Percentiles rank a stretch among this genome's conserved stretches.
Conservation (phyloP, 1,140 invertebrate species). For the Diabrotica virgifera region DNA sequence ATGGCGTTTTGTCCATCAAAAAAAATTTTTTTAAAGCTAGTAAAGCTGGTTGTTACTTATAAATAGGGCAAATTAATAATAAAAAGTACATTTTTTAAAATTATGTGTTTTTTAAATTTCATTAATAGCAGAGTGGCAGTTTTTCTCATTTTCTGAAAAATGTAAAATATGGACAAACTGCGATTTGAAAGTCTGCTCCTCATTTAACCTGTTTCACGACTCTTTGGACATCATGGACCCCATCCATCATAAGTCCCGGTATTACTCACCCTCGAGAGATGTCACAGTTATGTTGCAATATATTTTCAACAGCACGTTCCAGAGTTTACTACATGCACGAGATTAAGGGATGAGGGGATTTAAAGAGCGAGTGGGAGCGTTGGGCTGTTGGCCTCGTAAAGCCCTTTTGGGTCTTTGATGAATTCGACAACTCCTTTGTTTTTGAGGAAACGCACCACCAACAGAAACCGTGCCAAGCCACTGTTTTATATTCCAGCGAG, state of each 20-base stretch:
- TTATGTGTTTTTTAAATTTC: too few relatives aligned
- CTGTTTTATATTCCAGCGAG: neutral
- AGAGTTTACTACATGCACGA: neutral
- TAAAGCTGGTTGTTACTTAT: too few relatives aligned
- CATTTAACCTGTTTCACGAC: too few relatives aligned
- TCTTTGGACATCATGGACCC: too few relatives aligned
- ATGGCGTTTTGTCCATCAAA: too few relatives aligned
- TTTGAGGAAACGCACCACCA: neutral
- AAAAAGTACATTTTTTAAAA: too few relatives aligned
- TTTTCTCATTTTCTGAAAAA: too few relatives aligned
- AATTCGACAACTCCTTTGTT: conserved; percentile 8
- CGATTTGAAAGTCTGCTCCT: too few relatives aligned
- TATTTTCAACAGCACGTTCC: conserved; percentile 13
- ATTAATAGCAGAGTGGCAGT: too few relatives aligned
- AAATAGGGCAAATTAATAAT: too few relatives aligned
- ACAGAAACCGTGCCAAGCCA: neutral
- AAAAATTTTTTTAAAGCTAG: too few relatives aligned
- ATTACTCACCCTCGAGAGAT: conserved; percentile 2
- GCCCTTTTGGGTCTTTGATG: conserved; percentile 4
- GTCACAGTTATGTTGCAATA: conserved; percentile 10
- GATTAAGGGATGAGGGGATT: neutral
- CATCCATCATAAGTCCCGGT: neutral
- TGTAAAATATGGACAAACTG: too few relatives aligned
- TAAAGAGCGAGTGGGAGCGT: neutral
- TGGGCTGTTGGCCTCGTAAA: neutral